Conservation (phyloP, 2,113 vertebrate genomes). For the Ptilorrhoa leucosticta region DNA sequence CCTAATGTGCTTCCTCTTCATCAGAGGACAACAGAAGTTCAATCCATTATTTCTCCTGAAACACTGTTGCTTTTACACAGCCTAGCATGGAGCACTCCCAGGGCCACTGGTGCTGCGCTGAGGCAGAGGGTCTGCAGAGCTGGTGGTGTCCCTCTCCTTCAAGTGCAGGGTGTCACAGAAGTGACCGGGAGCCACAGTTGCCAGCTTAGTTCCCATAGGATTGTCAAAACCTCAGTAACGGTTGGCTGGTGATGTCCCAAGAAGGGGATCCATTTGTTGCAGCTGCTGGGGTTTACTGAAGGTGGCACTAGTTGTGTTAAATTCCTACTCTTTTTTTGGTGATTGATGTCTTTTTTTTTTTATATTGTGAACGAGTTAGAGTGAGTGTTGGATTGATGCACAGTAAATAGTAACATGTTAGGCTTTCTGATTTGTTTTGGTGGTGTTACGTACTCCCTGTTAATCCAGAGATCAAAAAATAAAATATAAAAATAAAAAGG, state of each 20-base stretch:
- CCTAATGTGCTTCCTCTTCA: not conserved
- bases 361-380: not conserved
- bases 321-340: not conserved
- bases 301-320: not conserved
- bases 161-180: not conserved
- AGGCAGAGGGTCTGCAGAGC: not conserved
- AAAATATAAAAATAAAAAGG: not conserved
- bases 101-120: not conserved
- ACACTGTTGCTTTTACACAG: not conserved
- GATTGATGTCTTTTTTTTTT: not conserved
- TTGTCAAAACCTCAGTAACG: fast-evolving
- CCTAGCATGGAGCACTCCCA: fast-evolving
- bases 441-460: not conserved
- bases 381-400: not conserved
- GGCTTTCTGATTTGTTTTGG: not conserved
- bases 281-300: not conserved
- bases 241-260: not conserved
- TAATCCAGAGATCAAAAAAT: not conserved
- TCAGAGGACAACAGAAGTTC: not conserved
- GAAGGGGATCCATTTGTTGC: not conserved
- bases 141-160: not conserved
- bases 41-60: not conserved
- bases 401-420: not conserved
- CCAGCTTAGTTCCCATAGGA: not conserved
- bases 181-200: not conserved